Percentiles rank a stretch among this genome's conserved stretches.
These are phyloP conservation scores for Allophyes oxyacanthae DNA, from an alignment of 2,888 invertebrate genomes.

Conservation along the genomic window DNA sequence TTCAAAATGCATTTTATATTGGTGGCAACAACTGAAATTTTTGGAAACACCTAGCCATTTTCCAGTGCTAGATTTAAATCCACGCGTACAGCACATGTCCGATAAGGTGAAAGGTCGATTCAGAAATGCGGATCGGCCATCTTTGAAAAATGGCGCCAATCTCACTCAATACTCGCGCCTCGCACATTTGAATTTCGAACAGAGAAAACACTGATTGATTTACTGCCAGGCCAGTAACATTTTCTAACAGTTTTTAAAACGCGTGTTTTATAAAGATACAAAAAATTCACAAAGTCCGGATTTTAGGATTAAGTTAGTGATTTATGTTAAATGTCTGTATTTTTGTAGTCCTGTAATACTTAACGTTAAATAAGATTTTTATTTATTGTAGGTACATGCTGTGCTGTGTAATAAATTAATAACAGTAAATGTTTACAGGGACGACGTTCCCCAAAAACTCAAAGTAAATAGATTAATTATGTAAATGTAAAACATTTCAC, in stretches of 20 bases:
- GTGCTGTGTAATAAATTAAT: too few species aligned
- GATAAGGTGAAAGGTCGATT: conserved; percentile 45
- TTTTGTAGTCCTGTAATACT: conserved; percentile 12
- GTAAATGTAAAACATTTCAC: conserved; percentile 32
- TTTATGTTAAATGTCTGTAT: conserved; percentile 35
- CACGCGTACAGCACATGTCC: conserved; percentile 23
- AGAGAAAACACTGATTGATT: conserved; percentile 65
- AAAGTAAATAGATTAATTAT: conserved; percentile 27
- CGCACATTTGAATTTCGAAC: conserved; percentile 64
- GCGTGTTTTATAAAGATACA: conserved; percentile 44
- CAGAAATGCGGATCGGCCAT: conserved; percentile 40
- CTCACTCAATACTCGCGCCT: conserved; percentile 49
- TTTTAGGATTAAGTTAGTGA: conserved; percentile 43
- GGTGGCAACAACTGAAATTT: neutral
- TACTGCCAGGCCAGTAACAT: conserved; percentile 58
- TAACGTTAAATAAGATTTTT: neutral
- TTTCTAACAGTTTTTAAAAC: conserved; percentile 46
- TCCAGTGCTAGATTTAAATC: conserved; percentile 22
- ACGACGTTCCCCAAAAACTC: neutral
- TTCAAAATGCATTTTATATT: too few species aligned
- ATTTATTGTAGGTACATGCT: neutral
- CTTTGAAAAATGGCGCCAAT: conserved; percentile 67
- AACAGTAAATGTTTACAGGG: neutral
- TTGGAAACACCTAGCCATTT: conserved; percentile 7
- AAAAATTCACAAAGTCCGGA: conserved; percentile 26